phyloP scores from a whole-genome alignment of 2,888 invertebrate genomes.

The Graphium colonna region DNA sequence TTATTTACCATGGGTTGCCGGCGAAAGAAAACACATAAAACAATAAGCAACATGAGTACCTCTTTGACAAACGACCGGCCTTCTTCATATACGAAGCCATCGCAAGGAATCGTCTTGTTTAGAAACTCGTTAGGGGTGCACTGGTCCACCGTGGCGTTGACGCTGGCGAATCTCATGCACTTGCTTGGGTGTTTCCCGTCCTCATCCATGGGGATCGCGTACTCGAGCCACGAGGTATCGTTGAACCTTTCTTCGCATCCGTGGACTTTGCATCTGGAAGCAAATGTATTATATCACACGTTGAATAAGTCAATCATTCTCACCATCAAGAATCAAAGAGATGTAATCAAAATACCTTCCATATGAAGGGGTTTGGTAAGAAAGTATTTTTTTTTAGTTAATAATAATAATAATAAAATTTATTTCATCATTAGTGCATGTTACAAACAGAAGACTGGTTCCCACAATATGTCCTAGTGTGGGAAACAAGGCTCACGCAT shows the following conservation, averaged over 20 bases:
- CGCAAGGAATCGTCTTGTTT: constrained; percentile 52
- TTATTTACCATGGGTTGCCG: too few relatives aligned
- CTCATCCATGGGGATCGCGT: constrained; percentile 53
- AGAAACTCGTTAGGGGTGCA: constrained; percentile 54
- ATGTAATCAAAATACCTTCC: too few relatives aligned
- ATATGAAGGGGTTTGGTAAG: too few relatives aligned
- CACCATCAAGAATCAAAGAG: too few relatives aligned
- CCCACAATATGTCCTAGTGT: too few relatives aligned
- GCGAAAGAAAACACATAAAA: too few relatives aligned
- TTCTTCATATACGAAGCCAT: constrained; percentile 57
- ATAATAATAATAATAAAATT: too few relatives aligned
- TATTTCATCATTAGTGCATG: too few relatives aligned
- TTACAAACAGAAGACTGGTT: too few relatives aligned
- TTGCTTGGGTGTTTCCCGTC: constrained; percentile 39
- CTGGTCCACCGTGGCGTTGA: constrained; percentile 40
- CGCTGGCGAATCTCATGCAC: constrained; percentile 47
- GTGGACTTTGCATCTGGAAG: constrained; percentile 56
- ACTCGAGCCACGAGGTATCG: constrained; percentile 65
- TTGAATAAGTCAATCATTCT: too few relatives aligned
- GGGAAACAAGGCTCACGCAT: too few relatives aligned
- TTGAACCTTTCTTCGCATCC: constrained; percentile 66
- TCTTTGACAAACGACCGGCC: constrained; percentile 63
- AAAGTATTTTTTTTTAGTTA: too few relatives aligned
- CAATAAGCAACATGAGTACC: constrained; percentile 49
- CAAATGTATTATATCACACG: background rate